phyloP scores from a whole-genome alignment of 1,140 invertebrate genomes.

The Pygmarrhopalites habei region DNA sequence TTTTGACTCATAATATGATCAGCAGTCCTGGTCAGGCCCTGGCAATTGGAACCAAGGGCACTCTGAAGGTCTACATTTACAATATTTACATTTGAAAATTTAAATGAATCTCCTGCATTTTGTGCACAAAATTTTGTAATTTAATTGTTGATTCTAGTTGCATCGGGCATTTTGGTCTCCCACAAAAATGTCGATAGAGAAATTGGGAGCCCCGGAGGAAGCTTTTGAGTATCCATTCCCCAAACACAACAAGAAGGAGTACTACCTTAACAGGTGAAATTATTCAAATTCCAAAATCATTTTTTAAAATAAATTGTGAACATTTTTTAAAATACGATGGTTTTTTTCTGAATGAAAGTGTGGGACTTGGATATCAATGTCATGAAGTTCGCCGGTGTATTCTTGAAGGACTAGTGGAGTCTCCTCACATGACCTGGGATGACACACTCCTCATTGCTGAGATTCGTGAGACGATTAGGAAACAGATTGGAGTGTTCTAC shows the following conservation, averaged over 20 bases:
- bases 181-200: too few relatives aligned
- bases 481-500: slow-evolving; percentile 58
- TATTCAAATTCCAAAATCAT: too few relatives aligned
- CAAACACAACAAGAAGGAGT: slow-evolving; percentile 44
- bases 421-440: slow-evolving; percentile 52
- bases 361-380: slow-evolving; percentile 66
- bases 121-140: slow-evolving; percentile 1
- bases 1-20: slow-evolving; percentile 51
- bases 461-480: slow-evolving; percentile 57
- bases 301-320: too few relatives aligned
- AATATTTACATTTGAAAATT: background rate
- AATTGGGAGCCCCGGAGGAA: slow-evolving; percentile 17
- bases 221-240: slow-evolving; percentile 52
- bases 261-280: slow-evolving; percentile 61
- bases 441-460: slow-evolving; percentile 56
- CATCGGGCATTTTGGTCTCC: slow-evolving; percentile 49
- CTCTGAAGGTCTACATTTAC: slow-evolving; percentile 48
- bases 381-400: slow-evolving; percentile 62
- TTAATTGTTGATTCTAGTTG: slow-evolving; percentile 44
- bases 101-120: background rate
- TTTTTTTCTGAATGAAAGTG: too few relatives aligned
- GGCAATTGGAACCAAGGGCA: slow-evolving; percentile 61
- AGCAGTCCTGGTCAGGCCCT: slow-evolving; percentile 56
- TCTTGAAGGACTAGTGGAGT: slow-evolving; percentile 55
- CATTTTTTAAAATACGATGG: too few relatives aligned